Percentiles rank a stretch among this genome's conserved stretches.
phyloP scores from a whole-genome alignment of 2,888 invertebrate species.

The Drosophila testacea region DNA sequence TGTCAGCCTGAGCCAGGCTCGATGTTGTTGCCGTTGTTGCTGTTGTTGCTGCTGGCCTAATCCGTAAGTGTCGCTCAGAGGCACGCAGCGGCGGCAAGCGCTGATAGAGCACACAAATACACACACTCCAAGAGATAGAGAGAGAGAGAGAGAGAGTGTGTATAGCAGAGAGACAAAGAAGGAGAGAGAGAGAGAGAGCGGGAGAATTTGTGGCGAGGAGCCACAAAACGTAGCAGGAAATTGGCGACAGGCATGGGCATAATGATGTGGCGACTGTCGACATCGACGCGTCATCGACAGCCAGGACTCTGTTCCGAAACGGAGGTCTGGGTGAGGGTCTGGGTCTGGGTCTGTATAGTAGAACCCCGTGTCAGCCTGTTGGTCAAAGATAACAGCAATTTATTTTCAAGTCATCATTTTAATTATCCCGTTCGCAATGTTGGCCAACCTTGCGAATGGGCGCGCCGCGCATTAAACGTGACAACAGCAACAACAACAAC shows the following conservation, averaged over 20 bases:
- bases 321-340: too few relatives aligned
- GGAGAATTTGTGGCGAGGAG: conserved; percentile 21
- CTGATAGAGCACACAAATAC: conserved; percentile 75
- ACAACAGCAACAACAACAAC: conserved; percentile 51
- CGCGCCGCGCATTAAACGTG: conserved; percentile 76
- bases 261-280: conserved; percentile 66
- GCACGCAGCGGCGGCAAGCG: conserved; percentile 73
- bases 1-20: conserved; percentile 51
- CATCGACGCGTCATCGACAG: conserved; percentile 76
- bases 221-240: conserved; percentile 9
- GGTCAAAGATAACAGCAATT: conserved; percentile 84
- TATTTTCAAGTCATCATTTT: conserved; percentile 84
- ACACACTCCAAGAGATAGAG: conserved; percentile 10
- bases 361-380: conserved; percentile 70
- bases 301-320: background rate
- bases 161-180: background rate
- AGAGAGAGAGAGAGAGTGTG: background rate
- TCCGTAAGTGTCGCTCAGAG: conserved; percentile 78
- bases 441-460: conserved; percentile 68
- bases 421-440: conserved; percentile 82
- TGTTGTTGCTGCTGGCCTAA: conserved; percentile 68
- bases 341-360: background rate
- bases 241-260: conserved; percentile 41
- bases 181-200: conserved; percentile 4
- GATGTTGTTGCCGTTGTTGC: conserved; percentile 34